Conservation (phyloP, 1,140 invertebrate species). For the Drosophila kanapiae region DNA sequence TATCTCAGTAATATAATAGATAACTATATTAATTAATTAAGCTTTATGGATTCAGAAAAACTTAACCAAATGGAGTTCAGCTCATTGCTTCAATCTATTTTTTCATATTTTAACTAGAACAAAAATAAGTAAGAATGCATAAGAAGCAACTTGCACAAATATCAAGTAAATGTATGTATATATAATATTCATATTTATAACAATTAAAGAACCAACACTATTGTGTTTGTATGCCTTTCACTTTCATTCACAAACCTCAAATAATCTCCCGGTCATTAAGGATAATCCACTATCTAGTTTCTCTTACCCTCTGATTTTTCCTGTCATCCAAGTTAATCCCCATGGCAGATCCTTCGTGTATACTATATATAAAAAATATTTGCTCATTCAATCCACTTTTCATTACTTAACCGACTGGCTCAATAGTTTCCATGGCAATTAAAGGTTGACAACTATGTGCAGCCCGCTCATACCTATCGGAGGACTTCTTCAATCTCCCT, state of each 20-base stretch:
- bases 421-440: conserved; percentile 45
- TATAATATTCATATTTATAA: not conserved
- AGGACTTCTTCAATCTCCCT: conserved; percentile 12
- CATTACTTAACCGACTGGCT: conserved; percentile 21
- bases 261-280: not conserved
- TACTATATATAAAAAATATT: conserved; percentile 39
- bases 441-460: conserved; percentile 25
- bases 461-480: not conserved
- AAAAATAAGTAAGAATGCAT: too few relatives aligned
- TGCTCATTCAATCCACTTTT: conserved; percentile 47
- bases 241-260: not conserved
- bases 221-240: not conserved
- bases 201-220: too few relatives aligned
- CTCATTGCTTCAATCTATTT: too few relatives aligned
- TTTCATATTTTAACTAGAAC: too few relatives aligned
- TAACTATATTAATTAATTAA: too few relatives aligned
- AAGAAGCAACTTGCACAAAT: too few relatives aligned
- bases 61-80: too few relatives aligned
- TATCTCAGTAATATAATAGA: too few relatives aligned
- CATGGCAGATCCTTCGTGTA: not conserved
- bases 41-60: too few relatives aligned
- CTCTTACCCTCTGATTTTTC: not conserved
- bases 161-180: not conserved
- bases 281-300: conserved; percentile 1
- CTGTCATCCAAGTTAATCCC: conserved; percentile 21